Evolutionary conservation across 2,113 vertebrate species (phyloP).

Genomic region (Potamarius usumacintae): DNA sequence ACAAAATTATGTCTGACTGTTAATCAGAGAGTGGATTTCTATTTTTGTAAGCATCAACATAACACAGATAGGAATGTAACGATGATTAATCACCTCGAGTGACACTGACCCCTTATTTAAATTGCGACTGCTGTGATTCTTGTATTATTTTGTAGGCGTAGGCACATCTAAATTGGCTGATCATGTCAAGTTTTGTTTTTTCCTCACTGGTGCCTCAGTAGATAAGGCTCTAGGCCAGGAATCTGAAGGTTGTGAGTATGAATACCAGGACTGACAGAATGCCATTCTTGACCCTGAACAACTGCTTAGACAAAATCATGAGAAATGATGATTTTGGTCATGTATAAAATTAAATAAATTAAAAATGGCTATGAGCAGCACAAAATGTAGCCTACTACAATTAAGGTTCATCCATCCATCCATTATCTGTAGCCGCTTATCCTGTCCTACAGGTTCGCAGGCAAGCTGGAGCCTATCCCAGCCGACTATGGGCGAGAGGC

Average conservation of each 20-base stretch:
- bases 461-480: too few relatives aligned
- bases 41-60: neutral
- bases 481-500: too few relatives aligned
- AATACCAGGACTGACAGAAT: neutral
- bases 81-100: neutral
- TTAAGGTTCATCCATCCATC: too few relatives aligned
- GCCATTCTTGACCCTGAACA: neutral
- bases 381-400: neutral
- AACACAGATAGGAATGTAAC: neutral
- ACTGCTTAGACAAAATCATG: neutral
- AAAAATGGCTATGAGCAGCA: neutral
- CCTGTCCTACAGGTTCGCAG: too few relatives aligned
- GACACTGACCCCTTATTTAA: constrained; percentile 1
- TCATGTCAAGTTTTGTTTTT: too few relatives aligned
- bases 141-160: neutral
- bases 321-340: neutral
- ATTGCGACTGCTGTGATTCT: neutral
- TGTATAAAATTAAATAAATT: neutral
- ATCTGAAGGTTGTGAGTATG: too few relatives aligned
- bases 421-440: too few relatives aligned
- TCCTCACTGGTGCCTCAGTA: neutral
- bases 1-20: constrained; percentile 19
- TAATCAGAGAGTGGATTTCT: constrained; percentile 7
- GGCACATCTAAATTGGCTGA: neutral
- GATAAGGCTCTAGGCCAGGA: neutral